Conservation (phyloP, 2,888 invertebrate genomes). For the Neoscelio sp. region DNA sequence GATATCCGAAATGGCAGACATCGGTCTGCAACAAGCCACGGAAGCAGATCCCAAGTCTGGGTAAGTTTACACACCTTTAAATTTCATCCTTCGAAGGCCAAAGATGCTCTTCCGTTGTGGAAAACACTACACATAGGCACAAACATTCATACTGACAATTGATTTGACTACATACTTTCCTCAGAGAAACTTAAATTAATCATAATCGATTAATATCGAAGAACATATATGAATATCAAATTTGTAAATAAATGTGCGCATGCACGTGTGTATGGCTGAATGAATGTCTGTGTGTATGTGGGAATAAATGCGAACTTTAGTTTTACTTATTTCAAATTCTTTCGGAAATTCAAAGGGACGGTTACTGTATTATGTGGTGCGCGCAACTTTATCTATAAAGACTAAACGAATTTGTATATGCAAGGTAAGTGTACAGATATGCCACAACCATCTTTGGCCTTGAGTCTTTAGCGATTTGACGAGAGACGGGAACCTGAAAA, state of each 20-base stretch:
- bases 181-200: too few relatives aligned
- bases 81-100: slow-evolving; percentile 75
- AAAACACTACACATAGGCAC: slow-evolving; percentile 41
- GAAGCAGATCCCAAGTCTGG: slow-evolving; percentile 82
- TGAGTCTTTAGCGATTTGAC: slow-evolving; percentile 80
- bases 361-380: slow-evolving; percentile 53
- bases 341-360: too few relatives aligned
- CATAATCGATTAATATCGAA: too few relatives aligned
- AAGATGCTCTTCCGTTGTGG: slow-evolving; percentile 80
- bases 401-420: slow-evolving; percentile 8
- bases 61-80: slow-evolving; percentile 78
- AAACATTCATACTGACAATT: not conserved
- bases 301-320: too few relatives aligned
- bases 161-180: too few relatives aligned
- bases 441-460: slow-evolving; percentile 82
- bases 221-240: too few relatives aligned
- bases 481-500: too few relatives aligned
- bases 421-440: slow-evolving; percentile 81
- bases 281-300: too few relatives aligned
- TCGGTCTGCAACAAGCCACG: slow-evolving; percentile 74
- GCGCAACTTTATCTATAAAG: not conserved
- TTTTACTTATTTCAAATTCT: too few relatives aligned
- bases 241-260: too few relatives aligned
- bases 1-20: slow-evolving; percentile 79
- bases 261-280: too few relatives aligned